Conservation (phyloP, 2,888 invertebrate genomes). For the Conops quadrifasciatus region DNA sequence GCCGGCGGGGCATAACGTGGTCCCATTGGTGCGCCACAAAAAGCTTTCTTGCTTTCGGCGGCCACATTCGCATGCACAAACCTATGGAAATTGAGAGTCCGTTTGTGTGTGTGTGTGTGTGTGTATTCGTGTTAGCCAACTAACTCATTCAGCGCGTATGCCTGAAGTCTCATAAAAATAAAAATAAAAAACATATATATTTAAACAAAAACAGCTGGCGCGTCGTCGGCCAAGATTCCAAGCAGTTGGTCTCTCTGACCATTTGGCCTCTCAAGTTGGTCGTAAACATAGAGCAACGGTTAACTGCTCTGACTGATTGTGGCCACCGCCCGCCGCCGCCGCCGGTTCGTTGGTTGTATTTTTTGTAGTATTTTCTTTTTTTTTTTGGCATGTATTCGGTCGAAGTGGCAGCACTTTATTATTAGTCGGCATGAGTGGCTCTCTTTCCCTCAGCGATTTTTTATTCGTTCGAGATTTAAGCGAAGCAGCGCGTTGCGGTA, state of each 20-base stretch:
- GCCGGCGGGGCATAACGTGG: constrained; percentile 63
- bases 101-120: constrained; percentile 25
- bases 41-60: constrained; percentile 63
- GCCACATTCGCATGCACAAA: constrained; percentile 23
- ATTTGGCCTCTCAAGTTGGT: constrained; percentile 28
- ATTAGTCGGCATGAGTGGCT: too few relatives aligned
- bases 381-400: constrained; percentile 37
- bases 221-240: too few relatives aligned
- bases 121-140: constrained; percentile 11
- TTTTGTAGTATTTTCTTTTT: constrained; percentile 43
- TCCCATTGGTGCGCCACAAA: constrained; percentile 67
- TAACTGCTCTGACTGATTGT: constrained; percentile 19
- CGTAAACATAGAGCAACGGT: constrained; percentile 24
- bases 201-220: neutral
- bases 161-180: neutral
- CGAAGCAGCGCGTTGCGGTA: constrained; percentile 4
- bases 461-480: constrained; percentile 34
- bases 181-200: constrained; percentile 27
- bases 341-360: constrained; percentile 40
- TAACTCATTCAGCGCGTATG: too few relatives aligned
- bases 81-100: constrained; percentile 27
- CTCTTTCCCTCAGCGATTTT: constrained; percentile 29
- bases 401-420: too few relatives aligned
- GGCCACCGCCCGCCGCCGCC: constrained; percentile 19
- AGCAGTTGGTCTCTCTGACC: too few relatives aligned